Conservation (phyloP, 2,797 vertebrate genomes). For the Manis pentadactyla region DNA sequence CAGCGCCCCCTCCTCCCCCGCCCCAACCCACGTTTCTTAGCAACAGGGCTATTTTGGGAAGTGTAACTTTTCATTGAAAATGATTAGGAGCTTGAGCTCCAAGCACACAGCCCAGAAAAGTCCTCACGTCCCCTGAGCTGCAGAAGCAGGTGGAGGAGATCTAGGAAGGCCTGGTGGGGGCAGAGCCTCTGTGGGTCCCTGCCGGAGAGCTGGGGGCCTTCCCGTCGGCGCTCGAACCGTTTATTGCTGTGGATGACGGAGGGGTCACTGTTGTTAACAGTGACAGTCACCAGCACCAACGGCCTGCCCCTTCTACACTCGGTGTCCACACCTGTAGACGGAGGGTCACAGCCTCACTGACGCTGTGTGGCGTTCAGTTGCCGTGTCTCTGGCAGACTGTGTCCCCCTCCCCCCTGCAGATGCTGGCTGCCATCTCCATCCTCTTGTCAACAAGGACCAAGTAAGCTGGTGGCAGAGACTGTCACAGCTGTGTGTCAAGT, state of each 20-base stretch:
- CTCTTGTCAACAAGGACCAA: rapidly evolving
- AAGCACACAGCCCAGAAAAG: slow-evolving; percentile 75
- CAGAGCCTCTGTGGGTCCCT: neutral
- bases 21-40: slow-evolving; percentile 82
- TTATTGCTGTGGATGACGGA: rapidly evolving
- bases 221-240: rapidly evolving
- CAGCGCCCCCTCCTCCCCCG: neutral
- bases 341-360: rapidly evolving
- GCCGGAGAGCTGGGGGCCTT: neutral
- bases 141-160: rapidly evolving
- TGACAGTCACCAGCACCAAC: rapidly evolving
- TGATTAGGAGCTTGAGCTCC: slow-evolving; percentile 80
- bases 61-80: slow-evolving; percentile 84
- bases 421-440: rapidly evolving
- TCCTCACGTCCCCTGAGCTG: neutral
- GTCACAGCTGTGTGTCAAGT: rapidly evolving
- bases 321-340: rapidly evolving
- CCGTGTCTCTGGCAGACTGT: rapidly evolving
- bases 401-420: no score
- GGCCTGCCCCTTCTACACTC: rapidly evolving
- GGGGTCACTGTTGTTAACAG: rapidly evolving
- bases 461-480: neutral
- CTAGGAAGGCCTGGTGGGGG: rapidly evolving
- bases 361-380: rapidly evolving
- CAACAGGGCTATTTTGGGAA: slow-evolving; percentile 88